A percentile compares a stretch with the other conserved stretches of the same genome.
phyloP scores from a whole-genome alignment of 1,140 invertebrate species.

The Hyles vespertilio region DNA sequence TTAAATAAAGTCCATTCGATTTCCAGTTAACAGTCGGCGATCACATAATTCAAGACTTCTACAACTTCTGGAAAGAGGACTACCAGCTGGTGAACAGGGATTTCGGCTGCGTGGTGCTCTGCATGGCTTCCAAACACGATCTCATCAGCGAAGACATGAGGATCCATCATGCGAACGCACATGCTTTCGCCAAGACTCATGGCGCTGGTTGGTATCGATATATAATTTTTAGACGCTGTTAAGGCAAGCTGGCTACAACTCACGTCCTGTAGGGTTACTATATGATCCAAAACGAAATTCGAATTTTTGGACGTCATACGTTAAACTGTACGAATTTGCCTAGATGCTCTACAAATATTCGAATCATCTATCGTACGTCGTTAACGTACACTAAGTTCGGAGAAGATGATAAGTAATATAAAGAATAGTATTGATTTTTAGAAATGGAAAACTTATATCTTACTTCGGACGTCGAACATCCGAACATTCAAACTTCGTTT shows the following conservation, averaged over 20 bases:
- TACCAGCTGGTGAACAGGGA: constrained; percentile 50
- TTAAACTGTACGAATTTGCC: no score
- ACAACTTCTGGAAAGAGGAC: constrained; percentile 59
- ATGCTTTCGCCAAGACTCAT: constrained; percentile 52
- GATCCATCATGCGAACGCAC: constrained; percentile 52
- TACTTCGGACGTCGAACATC: no score
- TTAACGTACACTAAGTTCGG: no score
- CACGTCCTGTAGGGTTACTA: no score
- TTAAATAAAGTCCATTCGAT: constrained; percentile 2
- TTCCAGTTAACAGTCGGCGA: constrained; percentile 41
- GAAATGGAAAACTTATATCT: no score
- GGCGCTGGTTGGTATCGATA: constrained; percentile 46
- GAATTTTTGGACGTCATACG: no score
- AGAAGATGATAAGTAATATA: no score
- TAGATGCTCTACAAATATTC: no score
- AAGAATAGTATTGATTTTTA: no score
- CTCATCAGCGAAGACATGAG: constrained; percentile 43
- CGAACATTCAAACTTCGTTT: no score
- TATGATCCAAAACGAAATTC: no score
- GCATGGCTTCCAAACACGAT: constrained; percentile 51
- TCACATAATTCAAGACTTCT: constrained; percentile 48
- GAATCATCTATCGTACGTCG: no score
- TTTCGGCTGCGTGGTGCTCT: constrained; percentile 50
- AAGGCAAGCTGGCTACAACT: background rate
- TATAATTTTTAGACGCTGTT: background rate